phyloP scores from a whole-genome alignment of 2,888 invertebrate genomes.

The Nomada fabriciana region DNA sequence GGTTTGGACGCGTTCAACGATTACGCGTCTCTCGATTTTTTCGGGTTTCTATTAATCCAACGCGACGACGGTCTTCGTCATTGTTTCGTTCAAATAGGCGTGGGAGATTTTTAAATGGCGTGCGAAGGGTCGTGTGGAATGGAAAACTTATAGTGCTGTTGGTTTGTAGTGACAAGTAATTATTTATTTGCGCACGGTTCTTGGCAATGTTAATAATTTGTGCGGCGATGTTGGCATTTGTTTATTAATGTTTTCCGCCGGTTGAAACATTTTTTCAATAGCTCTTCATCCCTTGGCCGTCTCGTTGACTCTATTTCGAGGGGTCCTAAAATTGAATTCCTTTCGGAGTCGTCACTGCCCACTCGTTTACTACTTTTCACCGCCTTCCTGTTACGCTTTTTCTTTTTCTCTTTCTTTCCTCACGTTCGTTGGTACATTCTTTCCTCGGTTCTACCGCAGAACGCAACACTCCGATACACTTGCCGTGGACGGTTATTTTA shows the following conservation, averaged over 20 bases:
- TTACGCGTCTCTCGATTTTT: neutral
- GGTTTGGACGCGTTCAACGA: conserved; percentile 2
- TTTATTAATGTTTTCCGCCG: neutral
- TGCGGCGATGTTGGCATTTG: too few species aligned
- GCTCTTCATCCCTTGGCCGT: neutral
- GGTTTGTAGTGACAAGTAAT: too few species aligned
- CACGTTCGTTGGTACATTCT: conserved; percentile 5
- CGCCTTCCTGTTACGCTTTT: neutral
- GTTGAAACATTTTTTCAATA: neutral
- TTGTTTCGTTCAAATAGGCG: conserved; percentile 3
- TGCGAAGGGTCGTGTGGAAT: neutral
- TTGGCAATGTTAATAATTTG: too few species aligned
- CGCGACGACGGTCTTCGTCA: neutral
- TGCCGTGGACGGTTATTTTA: conserved; percentile 57
- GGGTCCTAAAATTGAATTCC: neutral
- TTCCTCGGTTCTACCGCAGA: conserved; percentile 14
- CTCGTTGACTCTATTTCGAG: neutral
- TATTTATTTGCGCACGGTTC: too few species aligned
- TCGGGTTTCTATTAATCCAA: neutral
- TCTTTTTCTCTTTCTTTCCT: neutral
- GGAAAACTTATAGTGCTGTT: too few species aligned
- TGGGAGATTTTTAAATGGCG: neutral
- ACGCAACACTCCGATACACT: conserved; percentile 32
- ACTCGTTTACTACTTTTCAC: neutral
- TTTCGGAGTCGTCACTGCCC: neutral